Base-by-base conservation (phyloP, 2,797 vertebrate species). In the Peromyscus nudipes region DNA sequence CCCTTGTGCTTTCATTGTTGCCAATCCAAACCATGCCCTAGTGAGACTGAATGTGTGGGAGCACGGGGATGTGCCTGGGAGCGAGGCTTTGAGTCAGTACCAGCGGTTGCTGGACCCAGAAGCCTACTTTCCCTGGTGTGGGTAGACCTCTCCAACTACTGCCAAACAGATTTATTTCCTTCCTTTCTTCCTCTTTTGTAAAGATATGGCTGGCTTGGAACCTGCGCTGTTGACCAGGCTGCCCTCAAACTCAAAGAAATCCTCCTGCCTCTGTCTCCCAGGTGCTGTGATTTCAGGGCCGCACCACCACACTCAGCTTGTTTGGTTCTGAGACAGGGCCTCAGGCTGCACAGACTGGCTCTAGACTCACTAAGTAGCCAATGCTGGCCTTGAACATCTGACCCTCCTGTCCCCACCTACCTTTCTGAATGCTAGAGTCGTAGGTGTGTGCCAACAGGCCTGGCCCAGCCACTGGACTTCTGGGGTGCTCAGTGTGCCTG, bases 11-110 rank as follows among this genome's bases (percentile, higher is more conserved):
- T 71, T 31, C 4, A 0, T 23, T 6, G 4, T 29, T 1, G 6
- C 6, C 57, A 79, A 40, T 23, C 77, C 76, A 16, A 49, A n/a
- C 3, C 0, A 0, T 0, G 5, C 1, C n/a, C 40, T 23, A 6
- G 57, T 16, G 81, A 62, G 1, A 10, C 7, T 0, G 4, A 60
- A 0, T 34, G 71, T 14, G 1, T 77, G 10, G 16, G 16, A 60
- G 14, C 27, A 29, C 10, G 21, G n/a, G 6, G 0, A 55, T 27
- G 40, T 0, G 3, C 0, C 0, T 6, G 49, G 52, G 73, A 16
- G 27, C 9, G 25, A 27, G 40, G 4, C 27, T 9, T 11, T 8
- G 4, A 6, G 27, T 43, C 81, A 84, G 60, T 11, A 43, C 81
- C 25, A n/a, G n/a, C n/a, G n/a, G n/a, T n/a, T 3, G 43, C 31